Evolutionary conservation across 64 coral and sea anemone genomes (phyloP), one percentile per base, ranked within the genome.

Genomic region (Montipora efflorescens): DNA sequence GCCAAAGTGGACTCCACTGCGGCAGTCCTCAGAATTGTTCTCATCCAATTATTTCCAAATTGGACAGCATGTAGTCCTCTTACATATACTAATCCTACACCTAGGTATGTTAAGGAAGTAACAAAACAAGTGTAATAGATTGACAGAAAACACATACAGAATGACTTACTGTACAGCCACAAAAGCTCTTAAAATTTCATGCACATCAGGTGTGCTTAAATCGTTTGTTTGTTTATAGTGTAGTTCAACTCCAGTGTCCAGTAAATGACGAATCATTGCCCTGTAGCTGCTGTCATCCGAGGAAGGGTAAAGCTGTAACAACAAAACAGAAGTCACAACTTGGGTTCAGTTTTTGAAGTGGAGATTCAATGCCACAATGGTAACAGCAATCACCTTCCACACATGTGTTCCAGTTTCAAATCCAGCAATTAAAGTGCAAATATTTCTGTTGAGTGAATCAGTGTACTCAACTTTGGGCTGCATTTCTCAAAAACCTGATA

Each of bases 231-330:
- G 45, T 21, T 86, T 67, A n/a, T 28, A 45, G 50, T 72, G 16
- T 4, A 86, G 22, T 4, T 86, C 82, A 11, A 51, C 82, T 18
- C 66, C 82, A 71, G 16, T 71, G 64, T 86, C 82, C 45, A 49
- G 8, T 20, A 86, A 86, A 12, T 86, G 62, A 21, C 4, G 36
- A 45, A 86, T 86, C 46, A 86, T 8, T 50, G 44, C n/a, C 51
- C 80, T 74, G 80, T 75, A 91, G 21, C 44, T 82, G 55, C 16
- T 3, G 43, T 50, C 49, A 82, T 91, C 48, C 36, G 47, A 0
- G 47, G 69, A 59, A 49, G 90, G 90, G 71, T 91, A 91, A 51
- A 91, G 90, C 90, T 91, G 53, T 74, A 21, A 83, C 23, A 74
- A 13, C 1, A 3, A 46, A 6, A 59, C 0, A 59, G 64, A 23